phyloP scores from a whole-genome alignment of 2,113 vertebrate genomes.

The Mus spicilegus region DNA sequence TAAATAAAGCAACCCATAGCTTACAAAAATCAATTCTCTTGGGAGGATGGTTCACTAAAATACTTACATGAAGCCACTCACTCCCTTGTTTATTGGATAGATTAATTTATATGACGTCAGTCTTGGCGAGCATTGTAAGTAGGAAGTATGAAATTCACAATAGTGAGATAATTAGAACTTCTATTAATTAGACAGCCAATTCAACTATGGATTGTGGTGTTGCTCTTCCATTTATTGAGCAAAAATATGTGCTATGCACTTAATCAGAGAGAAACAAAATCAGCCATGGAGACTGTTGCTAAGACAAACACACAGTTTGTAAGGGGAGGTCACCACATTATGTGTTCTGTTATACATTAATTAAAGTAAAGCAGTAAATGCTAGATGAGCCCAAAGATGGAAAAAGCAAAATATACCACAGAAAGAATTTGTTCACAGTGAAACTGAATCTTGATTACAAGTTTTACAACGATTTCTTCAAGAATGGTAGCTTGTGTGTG shows the following conservation, averaged over 20 bases:
- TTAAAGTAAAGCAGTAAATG: background rate
- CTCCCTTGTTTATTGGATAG: slow-evolving; percentile 12
- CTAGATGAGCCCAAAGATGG: background rate
- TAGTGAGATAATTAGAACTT: background rate
- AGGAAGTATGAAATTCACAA: background rate
- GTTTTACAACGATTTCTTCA: slow-evolving; percentile 11
- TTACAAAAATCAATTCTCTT: slow-evolving; percentile 54
- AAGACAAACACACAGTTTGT: slow-evolving; percentile 35
- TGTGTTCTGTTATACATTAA: background rate
- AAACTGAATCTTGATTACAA: slow-evolving; percentile 37
- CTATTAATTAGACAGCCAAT: slow-evolving; percentile 36
- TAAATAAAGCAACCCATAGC: background rate
- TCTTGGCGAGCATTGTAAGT: background rate
- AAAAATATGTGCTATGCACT: slow-evolving; percentile 10
- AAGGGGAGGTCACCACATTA: background rate
- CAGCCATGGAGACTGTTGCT: background rate
- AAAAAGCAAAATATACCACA: background rate
- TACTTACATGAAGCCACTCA: background rate
- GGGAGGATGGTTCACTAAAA: background rate
- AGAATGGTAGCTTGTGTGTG: background rate
- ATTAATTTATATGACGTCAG: slow-evolving; percentile 9
- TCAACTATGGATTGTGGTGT: background rate
- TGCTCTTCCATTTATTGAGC: slow-evolving; percentile 31
- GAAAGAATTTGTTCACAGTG: background rate
- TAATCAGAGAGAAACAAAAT: slow-evolving; percentile 27